Evolutionary conservation across 1,140 invertebrate species (phyloP), one percentile per base, ranked within the genome.

Genomic region (Leptinotarsa defecta): DNA sequence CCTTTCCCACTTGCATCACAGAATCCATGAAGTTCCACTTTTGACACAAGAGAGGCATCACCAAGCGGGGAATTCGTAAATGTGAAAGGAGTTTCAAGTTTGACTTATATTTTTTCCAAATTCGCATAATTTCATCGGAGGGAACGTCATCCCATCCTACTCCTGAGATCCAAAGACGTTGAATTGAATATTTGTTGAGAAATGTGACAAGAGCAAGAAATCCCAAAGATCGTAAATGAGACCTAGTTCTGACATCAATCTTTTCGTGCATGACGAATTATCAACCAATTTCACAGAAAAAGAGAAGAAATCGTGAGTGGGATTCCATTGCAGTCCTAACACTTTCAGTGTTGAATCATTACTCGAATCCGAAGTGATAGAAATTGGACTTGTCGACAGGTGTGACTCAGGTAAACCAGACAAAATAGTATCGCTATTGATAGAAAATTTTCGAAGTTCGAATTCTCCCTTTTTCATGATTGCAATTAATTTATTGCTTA

Each of bases 401-500:
- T 63, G 62, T 22, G 8, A 63, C 6, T 19, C 63, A 13, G n/a
- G 48, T 20, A 61, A 82, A 62, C 13, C 77, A n/a, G 22, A 76
- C 67, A 69, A 43, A 34, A 69, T 15, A 48, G 43, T 13, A 11
- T 68, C 68, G 15, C 74, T 43, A 73, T 84, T 84, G 2, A 78
- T 79, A 8, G 74, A 74, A 78, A 81, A 84, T 74, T 84, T 81
- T 13, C 74, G 62, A 52, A 83, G 64, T 76, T 80, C 76, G 57
- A 81, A 81, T 43, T 76, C 77, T 67, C 78, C 78, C 34, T 61
- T 68, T 13, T 13, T 17, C 68, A 82, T 34, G 1, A 83, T 61
- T 4, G 67, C 24, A 20, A 71, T 77, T 6, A 82, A 48, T 79
- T 81, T 57, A 57, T 73, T 4, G 13, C 48, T 11, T 48, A 74